These are phyloP conservation scores for Saccostrea echinata DNA, from an alignment of 1,140 invertebrate species.

Conservation along the genomic window DNA sequence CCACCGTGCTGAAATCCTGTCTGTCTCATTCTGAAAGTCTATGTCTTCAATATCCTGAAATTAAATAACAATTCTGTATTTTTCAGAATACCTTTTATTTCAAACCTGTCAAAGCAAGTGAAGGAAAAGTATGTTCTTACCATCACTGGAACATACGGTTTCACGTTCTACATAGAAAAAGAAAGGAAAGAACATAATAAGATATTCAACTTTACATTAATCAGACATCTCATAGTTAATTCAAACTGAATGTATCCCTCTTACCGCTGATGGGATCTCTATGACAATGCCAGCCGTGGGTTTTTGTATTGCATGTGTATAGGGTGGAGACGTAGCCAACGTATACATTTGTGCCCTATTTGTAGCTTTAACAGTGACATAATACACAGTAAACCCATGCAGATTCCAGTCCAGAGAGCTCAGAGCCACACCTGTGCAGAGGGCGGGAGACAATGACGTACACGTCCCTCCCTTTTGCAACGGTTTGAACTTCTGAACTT, in stretches of 20 bases:
- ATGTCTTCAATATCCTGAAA: slow-evolving; percentile 58
- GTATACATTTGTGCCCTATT: slow-evolving; percentile 56
- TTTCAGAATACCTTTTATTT: not conserved
- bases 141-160: not conserved
- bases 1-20: slow-evolving; percentile 47
- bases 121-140: not conserved
- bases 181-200: not conserved
- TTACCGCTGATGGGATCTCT: slow-evolving; percentile 53
- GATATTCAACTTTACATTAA: not conserved
- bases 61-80: not conserved
- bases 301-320: slow-evolving; percentile 53
- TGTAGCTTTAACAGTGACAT: slow-evolving; percentile 54
- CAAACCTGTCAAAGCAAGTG: not conserved
- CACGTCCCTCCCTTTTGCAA: slow-evolving; percentile 47
- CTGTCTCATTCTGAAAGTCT: slow-evolving; percentile 54
- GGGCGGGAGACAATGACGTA: slow-evolving; percentile 1
- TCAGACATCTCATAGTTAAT: not conserved
- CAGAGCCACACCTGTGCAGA: slow-evolving; percentile 53
- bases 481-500: slow-evolving; percentile 6
- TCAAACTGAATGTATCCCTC: not conserved
- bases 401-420: slow-evolving; percentile 48
- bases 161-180: not conserved
- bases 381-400: slow-evolving; percentile 55
- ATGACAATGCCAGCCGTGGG: slow-evolving; percentile 56
- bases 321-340: slow-evolving; percentile 41